These are phyloP conservation scores for Biston stratarius DNA, from an alignment of 2,888 invertebrate genomes.

Conservation along the genomic window DNA sequence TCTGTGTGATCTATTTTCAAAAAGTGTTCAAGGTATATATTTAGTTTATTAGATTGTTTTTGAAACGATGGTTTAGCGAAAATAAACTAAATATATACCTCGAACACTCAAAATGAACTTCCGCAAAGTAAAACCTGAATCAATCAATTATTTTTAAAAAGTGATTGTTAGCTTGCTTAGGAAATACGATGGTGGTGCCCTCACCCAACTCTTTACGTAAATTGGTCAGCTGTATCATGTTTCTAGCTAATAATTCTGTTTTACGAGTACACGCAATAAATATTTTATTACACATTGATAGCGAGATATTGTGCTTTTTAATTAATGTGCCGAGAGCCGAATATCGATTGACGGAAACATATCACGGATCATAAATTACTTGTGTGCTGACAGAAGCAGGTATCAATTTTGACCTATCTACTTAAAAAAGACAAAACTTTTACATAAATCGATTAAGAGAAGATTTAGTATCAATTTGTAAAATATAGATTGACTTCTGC, in stretches of 20 bases:
- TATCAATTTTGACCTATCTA: neutral
- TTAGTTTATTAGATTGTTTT: no score
- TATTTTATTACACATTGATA: slow-evolving; percentile 37
- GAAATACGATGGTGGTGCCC: neutral
- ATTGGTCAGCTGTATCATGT: slow-evolving; percentile 3
- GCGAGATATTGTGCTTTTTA: slow-evolving; percentile 28
- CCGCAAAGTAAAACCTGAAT: no score
- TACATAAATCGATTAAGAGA: no score
- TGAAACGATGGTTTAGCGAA: no score
- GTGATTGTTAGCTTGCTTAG: neutral
- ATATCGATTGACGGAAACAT: slow-evolving; percentile 29
- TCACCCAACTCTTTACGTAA: neutral
- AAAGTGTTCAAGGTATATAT: no score
- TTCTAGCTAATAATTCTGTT: slow-evolving; percentile 10
- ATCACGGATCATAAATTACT: slow-evolving; percentile 19
- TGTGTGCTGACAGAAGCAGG: neutral
- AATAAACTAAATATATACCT: no score
- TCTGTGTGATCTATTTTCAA: no score
- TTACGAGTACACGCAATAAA: slow-evolving; percentile 32
- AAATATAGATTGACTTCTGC: no score
- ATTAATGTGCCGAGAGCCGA: slow-evolving; percentile 30
- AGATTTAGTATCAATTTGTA: no score
- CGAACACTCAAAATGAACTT: no score
- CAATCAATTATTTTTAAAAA: no score
- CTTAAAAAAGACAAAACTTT: no score